Evolutionary conservation across 2,888 invertebrate species (phyloP).

Genomic region (Lamellibrachia satsuma): DNA sequence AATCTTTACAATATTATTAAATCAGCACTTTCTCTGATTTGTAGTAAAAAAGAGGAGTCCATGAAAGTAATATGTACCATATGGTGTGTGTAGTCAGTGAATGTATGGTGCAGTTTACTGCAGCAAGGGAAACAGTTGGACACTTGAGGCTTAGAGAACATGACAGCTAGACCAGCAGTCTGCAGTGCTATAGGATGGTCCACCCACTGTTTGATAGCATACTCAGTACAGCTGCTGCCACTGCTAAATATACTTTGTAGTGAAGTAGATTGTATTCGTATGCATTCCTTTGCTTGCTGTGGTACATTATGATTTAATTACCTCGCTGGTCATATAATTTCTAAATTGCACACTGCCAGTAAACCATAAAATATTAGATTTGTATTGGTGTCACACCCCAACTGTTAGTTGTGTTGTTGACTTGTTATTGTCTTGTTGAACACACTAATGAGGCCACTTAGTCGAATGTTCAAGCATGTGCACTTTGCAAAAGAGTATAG

Average conservation of each 20-base stretch:
- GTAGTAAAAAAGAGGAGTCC: no score
- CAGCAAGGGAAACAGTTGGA: no score
- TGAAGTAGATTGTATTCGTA: neutral
- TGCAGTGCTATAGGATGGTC: neutral
- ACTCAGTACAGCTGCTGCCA: neutral
- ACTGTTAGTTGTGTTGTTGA: neutral
- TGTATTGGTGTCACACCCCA: neutral
- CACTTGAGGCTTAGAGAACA: neutral
- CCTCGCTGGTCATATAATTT: neutral
- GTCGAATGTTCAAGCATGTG: neutral
- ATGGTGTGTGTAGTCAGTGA: no score
- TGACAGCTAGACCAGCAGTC: neutral
- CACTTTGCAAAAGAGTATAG: neutral
- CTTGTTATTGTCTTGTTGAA: neutral
- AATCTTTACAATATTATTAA: neutral
- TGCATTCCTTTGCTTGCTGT: neutral
- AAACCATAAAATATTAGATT: neutral
- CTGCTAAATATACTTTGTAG: neutral
- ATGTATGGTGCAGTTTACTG: no score
- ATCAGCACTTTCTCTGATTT: no score
- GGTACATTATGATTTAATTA: slow-evolving; percentile 3
- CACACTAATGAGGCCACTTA: neutral
- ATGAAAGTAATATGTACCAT: no score
- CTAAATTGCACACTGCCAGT: neutral
- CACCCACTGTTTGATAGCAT: neutral